Evolutionary conservation across 2,888 invertebrate species (phyloP).

Genomic region (Polydesmus complanatus): DNA sequence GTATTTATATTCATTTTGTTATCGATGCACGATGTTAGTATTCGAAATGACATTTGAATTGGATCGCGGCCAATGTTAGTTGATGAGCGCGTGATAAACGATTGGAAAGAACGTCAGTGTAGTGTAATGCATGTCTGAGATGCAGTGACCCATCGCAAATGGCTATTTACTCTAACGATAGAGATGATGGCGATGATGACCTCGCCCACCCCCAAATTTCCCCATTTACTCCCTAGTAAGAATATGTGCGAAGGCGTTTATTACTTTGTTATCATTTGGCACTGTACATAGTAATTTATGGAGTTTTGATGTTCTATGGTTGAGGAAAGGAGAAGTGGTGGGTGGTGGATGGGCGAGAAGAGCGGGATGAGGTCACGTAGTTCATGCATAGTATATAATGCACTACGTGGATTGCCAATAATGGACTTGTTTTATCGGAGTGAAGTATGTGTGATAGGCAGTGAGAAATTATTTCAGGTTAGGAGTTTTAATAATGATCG

Average conservation of each 20-base stretch:
- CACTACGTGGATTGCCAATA: background rate
- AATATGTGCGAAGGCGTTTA: background rate
- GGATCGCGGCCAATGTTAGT: background rate
- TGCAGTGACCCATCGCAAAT: background rate
- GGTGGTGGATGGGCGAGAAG: background rate
- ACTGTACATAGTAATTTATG: background rate
- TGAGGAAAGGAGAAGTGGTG: background rate
- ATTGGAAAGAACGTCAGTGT: background rate
- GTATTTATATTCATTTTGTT: too few species aligned
- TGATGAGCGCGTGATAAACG: background rate
- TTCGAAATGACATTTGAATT: background rate
- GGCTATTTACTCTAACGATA: background rate
- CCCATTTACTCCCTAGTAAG: background rate
- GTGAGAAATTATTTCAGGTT: too few species aligned
- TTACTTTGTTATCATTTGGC: background rate
- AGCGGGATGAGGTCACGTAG: background rate
- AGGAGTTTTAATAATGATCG: background rate
- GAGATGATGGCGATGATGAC: background rate
- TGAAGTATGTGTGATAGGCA: background rate
- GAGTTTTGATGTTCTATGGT: background rate
- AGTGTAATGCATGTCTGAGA: too few species aligned
- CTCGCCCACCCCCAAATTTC: background rate
- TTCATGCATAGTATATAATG: background rate
- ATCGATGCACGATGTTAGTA: too few species aligned
- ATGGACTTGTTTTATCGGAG: background rate